Percentiles rank a stretch among this genome's conserved stretches.
Evolutionary conservation across 1,140 invertebrate genomes (phyloP).

Genomic region (Phymastichus coffea): DNA sequence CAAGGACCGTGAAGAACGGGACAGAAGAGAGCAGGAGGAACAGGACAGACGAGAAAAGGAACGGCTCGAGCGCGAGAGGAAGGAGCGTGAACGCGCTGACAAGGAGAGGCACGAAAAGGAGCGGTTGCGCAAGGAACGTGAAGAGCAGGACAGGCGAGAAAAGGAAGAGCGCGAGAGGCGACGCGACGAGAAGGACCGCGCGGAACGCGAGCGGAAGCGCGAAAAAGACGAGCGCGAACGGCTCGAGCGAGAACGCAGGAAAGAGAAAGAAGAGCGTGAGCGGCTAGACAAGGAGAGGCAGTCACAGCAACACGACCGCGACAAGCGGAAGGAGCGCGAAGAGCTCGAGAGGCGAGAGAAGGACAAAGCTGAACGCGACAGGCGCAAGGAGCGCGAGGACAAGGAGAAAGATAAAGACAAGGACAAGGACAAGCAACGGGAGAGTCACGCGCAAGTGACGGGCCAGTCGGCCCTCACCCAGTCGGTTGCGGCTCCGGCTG

Average conservation of each 20-base stretch:
- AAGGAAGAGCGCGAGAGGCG: conserved; percentile 51
- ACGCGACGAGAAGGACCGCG: conserved; percentile 52
- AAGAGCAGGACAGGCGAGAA: conserved; percentile 51
- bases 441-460: conserved; percentile 33
- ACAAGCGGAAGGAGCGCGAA: conserved; percentile 43
- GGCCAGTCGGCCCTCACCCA: too few species aligned
- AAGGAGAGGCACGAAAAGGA: conserved; percentile 37
- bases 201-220: conserved; percentile 49
- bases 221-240: conserved; percentile 46
- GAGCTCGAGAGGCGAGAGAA: conserved; percentile 43
- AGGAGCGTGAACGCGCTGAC: conserved; percentile 40
- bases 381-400: conserved; percentile 33
- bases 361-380: conserved; percentile 43
- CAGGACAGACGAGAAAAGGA: conserved; percentile 37
- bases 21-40: conserved; percentile 38
- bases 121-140: conserved; percentile 33
- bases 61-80: conserved; percentile 26
- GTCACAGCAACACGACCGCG: conserved; percentile 41
- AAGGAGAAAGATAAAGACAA: conserved; percentile 34
- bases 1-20: conserved; percentile 38
- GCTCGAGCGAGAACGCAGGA: conserved; percentile 48
- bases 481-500: too few species aligned
- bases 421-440: conserved; percentile 37
- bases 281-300: conserved; percentile 52
- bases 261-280: conserved; percentile 51